Base-by-base conservation (phyloP, 1,140 invertebrate genomes). In the Muscidifurax raptorellus region DNA sequence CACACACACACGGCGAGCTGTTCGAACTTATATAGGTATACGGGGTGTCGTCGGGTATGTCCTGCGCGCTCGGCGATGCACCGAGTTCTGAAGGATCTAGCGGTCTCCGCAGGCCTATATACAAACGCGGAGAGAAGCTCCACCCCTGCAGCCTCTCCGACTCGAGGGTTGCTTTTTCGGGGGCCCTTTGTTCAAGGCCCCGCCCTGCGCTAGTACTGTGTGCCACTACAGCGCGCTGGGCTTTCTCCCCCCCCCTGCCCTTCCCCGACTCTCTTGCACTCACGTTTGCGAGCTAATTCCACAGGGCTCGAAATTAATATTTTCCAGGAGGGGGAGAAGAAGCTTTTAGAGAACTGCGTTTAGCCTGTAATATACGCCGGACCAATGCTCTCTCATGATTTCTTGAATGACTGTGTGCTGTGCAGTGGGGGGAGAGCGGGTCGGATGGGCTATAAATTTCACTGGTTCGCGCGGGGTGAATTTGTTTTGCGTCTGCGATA, bases 281-380 rank as follows among this genome's bases (percentile, higher is more conserved):
- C n/a, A n/a, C n/a, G n/a, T n/a, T n/a, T n/a, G n/a, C n/a, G 87
- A 88, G 89, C 86, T 91, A 91, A 91, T 91, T 91, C 90, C 89
- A 91, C 90, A 89, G 90, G 89, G 90, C 87, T 87, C 88, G 87
- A 90, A 77, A 85, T 89, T 88, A 89, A 89, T 89, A 89, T 89
- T 87, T 86, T 81, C 86, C 40, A 28, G 28, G 22, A 30, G 6
- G 18, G 52, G 6, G 22, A n/a, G 15, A 28, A 12, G 52, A 81
- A 44, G 67, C 69, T 81, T 82, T 82, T 82, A 47, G 28, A n/a
- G n/a, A n/a, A n/a, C 40, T 36, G 13, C 30, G 72, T 15, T 27
- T 72, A 13, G 27, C n/a, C n/a, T n/a, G n/a, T n/a, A n/a, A n/a
- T n/a, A n/a, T 64, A 32, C 30, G 18, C 47, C 6, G 9, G 2